These are phyloP conservation scores for Biston stratarius DNA, from an alignment of 2,888 invertebrate species.

Conservation along the genomic window DNA sequence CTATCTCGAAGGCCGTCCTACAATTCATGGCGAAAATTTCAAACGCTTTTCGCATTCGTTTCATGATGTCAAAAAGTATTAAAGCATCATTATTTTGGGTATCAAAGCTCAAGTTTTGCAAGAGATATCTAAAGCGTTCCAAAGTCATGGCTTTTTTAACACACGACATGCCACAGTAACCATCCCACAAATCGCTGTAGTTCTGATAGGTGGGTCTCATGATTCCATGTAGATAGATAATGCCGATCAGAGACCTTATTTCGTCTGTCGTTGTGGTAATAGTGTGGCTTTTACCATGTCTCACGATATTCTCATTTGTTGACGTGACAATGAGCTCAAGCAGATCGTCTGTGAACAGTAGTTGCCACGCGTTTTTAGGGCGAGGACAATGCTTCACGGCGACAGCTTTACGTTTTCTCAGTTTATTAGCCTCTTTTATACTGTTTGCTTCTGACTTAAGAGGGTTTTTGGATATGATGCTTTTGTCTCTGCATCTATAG, in stretches of 20 bases:
- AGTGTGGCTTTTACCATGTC: conserved; percentile 50
- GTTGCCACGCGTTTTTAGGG: conserved; percentile 75
- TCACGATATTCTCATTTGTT: conserved; percentile 73
- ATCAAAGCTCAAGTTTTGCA: conserved; percentile 73
- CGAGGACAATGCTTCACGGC: conserved; percentile 55
- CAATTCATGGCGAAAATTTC: conserved; percentile 81
- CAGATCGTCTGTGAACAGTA: conserved; percentile 74
- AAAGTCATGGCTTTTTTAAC: conserved; percentile 70
- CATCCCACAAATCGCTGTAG: conserved; percentile 73
- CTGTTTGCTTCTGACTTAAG: conserved; percentile 12
- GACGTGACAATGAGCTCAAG: conserved; percentile 73
- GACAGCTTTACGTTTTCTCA: conserved; percentile 61
- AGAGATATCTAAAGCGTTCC: conserved; percentile 72
- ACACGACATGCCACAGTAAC: conserved; percentile 66
- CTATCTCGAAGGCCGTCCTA: conserved; percentile 68
- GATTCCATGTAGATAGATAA: conserved; percentile 77
- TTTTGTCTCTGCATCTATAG: conserved; percentile 69
- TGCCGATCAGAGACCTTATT: conserved; percentile 75
- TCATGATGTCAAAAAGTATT: conserved; percentile 71
- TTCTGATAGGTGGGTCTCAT: conserved; percentile 75
- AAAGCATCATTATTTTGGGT: conserved; percentile 59
- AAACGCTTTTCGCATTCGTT: conserved; percentile 75
- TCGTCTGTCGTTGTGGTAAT: conserved; percentile 63
- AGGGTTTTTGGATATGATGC: conserved; percentile 63
- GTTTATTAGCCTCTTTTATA: conserved; percentile 51